A percentile compares a stretch with the other conserved stretches of the same genome.
Conservation (phyloP, 2,888 invertebrate species). For the Tipula lateralis region DNA sequence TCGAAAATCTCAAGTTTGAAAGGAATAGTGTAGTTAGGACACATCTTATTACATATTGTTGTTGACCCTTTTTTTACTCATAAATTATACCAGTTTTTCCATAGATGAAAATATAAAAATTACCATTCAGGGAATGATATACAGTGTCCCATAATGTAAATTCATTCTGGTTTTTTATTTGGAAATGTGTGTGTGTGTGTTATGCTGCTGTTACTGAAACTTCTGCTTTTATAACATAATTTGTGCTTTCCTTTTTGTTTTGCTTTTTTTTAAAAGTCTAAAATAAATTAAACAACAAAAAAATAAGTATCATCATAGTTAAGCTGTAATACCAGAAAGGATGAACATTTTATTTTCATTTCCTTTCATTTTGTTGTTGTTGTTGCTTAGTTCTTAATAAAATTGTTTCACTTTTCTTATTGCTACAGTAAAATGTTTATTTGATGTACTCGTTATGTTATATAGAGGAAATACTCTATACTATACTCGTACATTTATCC, state of each 20-base stretch:
- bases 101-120: background rate
- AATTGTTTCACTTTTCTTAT: constrained; percentile 19
- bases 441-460: constrained; percentile 19
- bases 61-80: background rate
- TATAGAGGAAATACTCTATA: background rate
- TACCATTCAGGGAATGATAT: constrained; percentile 11
- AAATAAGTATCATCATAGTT: background rate
- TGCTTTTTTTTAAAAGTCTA: background rate
- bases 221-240: background rate
- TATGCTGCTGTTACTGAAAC: background rate
- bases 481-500: background rate
- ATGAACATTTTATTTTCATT: constrained; percentile 11
- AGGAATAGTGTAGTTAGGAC: background rate
- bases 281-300: background rate
- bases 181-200: background rate
- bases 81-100: background rate
- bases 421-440: background rate
- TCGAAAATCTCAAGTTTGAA: background rate
- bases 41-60: constrained; percentile 1
- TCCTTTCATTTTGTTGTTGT: background rate
- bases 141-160: constrained; percentile 2
- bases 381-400: background rate
- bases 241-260: background rate
- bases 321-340: constrained; percentile 11
- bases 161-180: background rate